Evolutionary conservation across 2,888 invertebrate genomes (phyloP), one percentile per base, ranked within the genome.

Genomic region (Drosophila atripex): DNA sequence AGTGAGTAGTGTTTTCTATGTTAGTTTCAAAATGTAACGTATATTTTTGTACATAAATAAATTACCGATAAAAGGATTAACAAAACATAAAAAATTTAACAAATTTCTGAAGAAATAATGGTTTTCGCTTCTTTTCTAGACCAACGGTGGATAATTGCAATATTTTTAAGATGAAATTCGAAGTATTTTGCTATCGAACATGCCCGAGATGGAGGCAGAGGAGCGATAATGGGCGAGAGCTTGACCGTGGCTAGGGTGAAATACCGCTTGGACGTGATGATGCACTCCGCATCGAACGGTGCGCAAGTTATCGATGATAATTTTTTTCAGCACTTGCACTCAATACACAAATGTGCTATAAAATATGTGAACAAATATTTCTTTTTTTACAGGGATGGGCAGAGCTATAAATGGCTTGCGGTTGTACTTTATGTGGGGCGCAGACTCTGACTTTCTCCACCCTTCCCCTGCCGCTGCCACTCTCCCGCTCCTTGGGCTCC

Each of bases 331-430:
- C 82, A 87, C 85, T 87, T 80, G 86, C 71, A 51, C 88, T 85
- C 86, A 83, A 83, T 83, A 77, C 86, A 82, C 83, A 83, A 85
- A 87, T 83, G 86, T 83, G 86, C 86, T 70, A 85, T 87, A 87
- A 87, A 85, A 87, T 87, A 85, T 87, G 79, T 75, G 72, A 60
- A 79, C 75, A 80, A 78, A 86, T 85, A 87, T 78, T 73, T 78
- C 73, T 75, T 63, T 56, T 49, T 16, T 43, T 45, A 61, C 45
- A 43, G 35, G 55, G 50, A 49, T 28, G 35, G 57, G 54, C 60
- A 61, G 66, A 21, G 21, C 71, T 65, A 75, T 79, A 82, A 85
- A 83, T 83, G 83, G 88, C 79, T 85, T 83, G 75, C 82, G 83
- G 86, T 86, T 83, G 78, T 85, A 78, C 80, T 85, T 77, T 73